Percentiles rank a stretch among this genome's conserved stretches.
These are phyloP conservation scores for Archips crataeganus DNA, from an alignment of 2,888 invertebrate species.

Conservation along the genomic window DNA sequence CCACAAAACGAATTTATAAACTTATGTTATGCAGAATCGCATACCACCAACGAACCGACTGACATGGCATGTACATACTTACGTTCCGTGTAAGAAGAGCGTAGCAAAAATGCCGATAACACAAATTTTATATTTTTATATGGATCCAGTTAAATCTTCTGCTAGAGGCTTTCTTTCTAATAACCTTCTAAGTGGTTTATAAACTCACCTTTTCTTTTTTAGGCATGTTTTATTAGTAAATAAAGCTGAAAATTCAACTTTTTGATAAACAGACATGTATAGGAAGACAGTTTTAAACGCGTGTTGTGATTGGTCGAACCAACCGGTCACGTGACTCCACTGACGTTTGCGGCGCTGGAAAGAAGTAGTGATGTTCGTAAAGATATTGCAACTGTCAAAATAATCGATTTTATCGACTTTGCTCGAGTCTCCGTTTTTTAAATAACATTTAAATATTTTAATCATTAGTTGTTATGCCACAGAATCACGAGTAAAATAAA, in stretches of 20 bases:
- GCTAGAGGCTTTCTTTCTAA: constrained; percentile 32
- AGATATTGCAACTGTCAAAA: constrained; percentile 7
- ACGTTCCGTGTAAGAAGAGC: constrained; percentile 57
- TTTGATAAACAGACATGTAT: constrained; percentile 62
- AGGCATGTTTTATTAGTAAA: constrained; percentile 67
- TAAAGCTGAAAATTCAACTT: constrained; percentile 67
- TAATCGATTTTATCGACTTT: constrained; percentile 31
- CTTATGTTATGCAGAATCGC: constrained; percentile 76
- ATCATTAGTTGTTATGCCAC: too few species aligned
- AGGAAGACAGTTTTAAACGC: constrained; percentile 39
- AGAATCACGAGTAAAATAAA: too few species aligned
- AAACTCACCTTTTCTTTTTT: constrained; percentile 72
- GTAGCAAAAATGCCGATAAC: constrained; percentile 68
- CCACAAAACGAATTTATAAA: constrained; percentile 70
- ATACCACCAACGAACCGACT: constrained; percentile 77
- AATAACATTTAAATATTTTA: too few species aligned
- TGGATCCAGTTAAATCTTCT: constrained; percentile 39
- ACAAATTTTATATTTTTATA: constrained; percentile 53
- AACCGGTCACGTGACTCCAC: constrained; percentile 64
- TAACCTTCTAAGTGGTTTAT: constrained; percentile 45
- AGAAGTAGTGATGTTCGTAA: constrained; percentile 42
- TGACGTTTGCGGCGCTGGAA: constrained; percentile 65
- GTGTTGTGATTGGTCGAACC: constrained; percentile 56
- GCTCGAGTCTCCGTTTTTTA: neutral
- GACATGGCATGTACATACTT: constrained; percentile 73